Conservation (phyloP, 1,140 invertebrate genomes). For the Chironomus tepperi region DNA sequence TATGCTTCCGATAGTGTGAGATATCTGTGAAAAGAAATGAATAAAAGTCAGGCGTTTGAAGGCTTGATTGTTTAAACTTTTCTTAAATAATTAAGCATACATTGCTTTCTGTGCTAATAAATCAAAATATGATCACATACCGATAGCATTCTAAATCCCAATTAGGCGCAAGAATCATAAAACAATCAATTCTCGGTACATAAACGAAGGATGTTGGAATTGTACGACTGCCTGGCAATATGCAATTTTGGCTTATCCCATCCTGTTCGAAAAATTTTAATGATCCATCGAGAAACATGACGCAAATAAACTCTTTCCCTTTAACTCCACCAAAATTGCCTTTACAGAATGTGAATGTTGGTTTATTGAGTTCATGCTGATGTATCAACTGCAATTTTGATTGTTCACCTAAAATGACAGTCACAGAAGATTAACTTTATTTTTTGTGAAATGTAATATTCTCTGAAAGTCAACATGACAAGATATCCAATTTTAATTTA, state of each 20-base stretch:
- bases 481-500: too few species aligned
- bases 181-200: constrained; percentile 57
- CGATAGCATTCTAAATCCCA: constrained; percentile 63
- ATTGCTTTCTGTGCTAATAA: too few species aligned
- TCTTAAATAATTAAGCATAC: not conserved
- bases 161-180: constrained; percentile 56
- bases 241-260: constrained; percentile 37
- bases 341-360: constrained; percentile 51
- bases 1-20: constrained; percentile 36
- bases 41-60: too few species aligned
- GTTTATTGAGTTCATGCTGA: constrained; percentile 48
- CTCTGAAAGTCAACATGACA: too few species aligned
- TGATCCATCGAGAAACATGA: constrained; percentile 68
- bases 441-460: too few species aligned
- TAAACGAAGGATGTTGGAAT: constrained; percentile 64
- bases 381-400: constrained; percentile 43
- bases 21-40: constrained; percentile 30
- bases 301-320: constrained; percentile 64
- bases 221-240: constrained; percentile 48
- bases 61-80: not conserved
- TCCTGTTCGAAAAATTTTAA: constrained; percentile 66
- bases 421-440: not conserved
- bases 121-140: constrained; percentile 41
- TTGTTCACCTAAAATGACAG: constrained; percentile 28
- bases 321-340: constrained; percentile 68